These are phyloP conservation scores for Physocephala rufipes DNA, from an alignment of 2,888 invertebrate species.

Conservation along the genomic window DNA sequence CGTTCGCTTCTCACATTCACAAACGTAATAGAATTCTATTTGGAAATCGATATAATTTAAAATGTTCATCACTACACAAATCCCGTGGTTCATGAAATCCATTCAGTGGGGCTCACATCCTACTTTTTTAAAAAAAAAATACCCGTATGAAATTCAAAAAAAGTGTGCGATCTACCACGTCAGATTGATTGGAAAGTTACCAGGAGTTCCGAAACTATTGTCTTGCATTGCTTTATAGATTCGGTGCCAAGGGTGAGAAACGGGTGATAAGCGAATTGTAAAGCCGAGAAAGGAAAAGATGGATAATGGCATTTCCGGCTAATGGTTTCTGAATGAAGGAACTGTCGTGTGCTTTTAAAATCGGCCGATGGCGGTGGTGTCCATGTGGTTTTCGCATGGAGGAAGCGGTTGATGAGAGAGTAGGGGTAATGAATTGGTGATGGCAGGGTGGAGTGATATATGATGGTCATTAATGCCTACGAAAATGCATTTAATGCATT, in stretches of 20 bases:
- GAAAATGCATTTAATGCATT: slow-evolving; percentile 34
- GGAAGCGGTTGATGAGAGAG: no score
- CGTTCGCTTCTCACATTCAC: slow-evolving; percentile 18
- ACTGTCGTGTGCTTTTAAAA: neutral
- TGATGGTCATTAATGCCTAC: slow-evolving; percentile 22
- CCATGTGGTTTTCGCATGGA: neutral
- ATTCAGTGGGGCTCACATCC: neutral
- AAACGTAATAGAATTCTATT: slow-evolving; percentile 36
- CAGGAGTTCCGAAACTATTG: neutral
- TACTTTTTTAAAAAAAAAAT: no score
- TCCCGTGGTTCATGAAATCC: neutral
- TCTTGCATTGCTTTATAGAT: no score
- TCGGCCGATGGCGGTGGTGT: neutral
- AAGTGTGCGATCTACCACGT: no score
- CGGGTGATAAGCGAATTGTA: neutral
- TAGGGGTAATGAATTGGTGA: neutral
- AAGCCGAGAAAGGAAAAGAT: neutral
- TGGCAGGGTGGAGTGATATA: slow-evolving; percentile 24
- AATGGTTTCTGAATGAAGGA: neutral
- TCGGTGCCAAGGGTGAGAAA: neutral
- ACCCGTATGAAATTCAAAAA: no score
- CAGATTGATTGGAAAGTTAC: no score
- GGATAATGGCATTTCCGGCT: neutral
- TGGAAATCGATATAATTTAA: slow-evolving; percentile 32
- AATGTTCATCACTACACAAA: slow-evolving; percentile 8